These are phyloP conservation scores for Coilia nasus DNA, from an alignment of 2,797 vertebrate genomes.

Conservation along the genomic window DNA sequence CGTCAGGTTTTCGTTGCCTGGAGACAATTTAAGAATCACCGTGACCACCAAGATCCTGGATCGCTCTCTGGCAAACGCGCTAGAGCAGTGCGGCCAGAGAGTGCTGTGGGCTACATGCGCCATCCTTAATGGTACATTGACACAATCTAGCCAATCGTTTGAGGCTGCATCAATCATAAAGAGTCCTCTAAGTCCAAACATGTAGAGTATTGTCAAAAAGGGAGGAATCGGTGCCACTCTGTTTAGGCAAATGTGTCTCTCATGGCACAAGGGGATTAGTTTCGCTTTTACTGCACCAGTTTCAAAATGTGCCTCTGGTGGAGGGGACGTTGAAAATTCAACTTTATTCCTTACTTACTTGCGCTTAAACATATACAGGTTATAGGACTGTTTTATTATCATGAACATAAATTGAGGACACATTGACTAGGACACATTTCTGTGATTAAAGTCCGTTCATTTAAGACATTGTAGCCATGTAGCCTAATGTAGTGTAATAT, in stretches of 20 bases:
- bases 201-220: neutral
- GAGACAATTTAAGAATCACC: slow-evolving; percentile 68
- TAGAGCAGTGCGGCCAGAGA: neutral
- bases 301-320: neutral
- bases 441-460: no score
- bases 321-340: neutral
- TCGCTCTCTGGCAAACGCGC: neutral
- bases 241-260: no score
- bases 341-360: neutral
- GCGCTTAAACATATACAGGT: no score
- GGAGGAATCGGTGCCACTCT: no score
- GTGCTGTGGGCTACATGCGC: neutral
- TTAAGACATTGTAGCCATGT: no score
- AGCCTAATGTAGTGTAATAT: neutral
- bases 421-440: no score
- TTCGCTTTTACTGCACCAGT: neutral
- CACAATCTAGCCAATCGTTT: neutral
- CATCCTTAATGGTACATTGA: neutral
- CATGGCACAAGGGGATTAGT: no score
- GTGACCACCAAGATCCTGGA: slow-evolving; percentile 32
- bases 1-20: slow-evolving; percentile 72
- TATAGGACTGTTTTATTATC: no score
- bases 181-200: neutral
- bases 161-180: neutral
- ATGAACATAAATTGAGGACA: no score